Base-by-base conservation (phyloP, 2,888 invertebrate genomes). In the Stratiomys singularior region DNA sequence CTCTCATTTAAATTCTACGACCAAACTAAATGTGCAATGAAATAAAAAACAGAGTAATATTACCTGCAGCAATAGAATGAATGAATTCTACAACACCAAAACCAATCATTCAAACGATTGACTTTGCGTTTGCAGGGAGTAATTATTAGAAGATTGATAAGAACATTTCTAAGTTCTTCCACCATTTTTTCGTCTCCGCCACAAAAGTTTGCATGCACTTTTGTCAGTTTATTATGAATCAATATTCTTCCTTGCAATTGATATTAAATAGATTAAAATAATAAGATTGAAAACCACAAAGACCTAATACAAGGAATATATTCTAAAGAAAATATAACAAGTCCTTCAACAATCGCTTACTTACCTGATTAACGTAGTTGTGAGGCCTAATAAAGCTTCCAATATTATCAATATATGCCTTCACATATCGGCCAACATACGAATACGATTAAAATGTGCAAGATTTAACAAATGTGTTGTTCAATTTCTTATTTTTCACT, bases 51-150 rank as follows among this genome's bases (percentile, higher is more conserved):
- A n/a, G n/a, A n/a, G n/a, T n/a, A n/a, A n/a, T n/a, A n/a, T n/a
- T n/a, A n/a, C n/a, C n/a, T n/a, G 44, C 7, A 44, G 44, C 4
- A 52, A 52, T 52, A 52, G 18, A n/a, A 4, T 52, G 7, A 52
- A 13, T 18, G 18, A 52, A 52, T 4, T 56, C 5, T 23, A 28
- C 27, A 64, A 47, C 47, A 60, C 66, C 77, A 67, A 77, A 78
- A 78, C 63, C 74, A 78, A 77, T 63, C 67, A 78, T 64, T 77
- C 69, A 69, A 79, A 63, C 78, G 80, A 80, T 79, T 80, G 80
- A 79, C 80, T 78, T 79, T 80, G 79, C 76, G 46, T 79, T 78
- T 78, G 79, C 79, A 80, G 81, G 81, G 81, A 81, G 81, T 81
- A 80, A 76, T 76, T 74, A 72, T 76, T 76, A 76, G 11, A 28